Evolutionary conservation across 2,888 invertebrate genomes (phyloP).

Genomic region (Conistra vaccinii): DNA sequence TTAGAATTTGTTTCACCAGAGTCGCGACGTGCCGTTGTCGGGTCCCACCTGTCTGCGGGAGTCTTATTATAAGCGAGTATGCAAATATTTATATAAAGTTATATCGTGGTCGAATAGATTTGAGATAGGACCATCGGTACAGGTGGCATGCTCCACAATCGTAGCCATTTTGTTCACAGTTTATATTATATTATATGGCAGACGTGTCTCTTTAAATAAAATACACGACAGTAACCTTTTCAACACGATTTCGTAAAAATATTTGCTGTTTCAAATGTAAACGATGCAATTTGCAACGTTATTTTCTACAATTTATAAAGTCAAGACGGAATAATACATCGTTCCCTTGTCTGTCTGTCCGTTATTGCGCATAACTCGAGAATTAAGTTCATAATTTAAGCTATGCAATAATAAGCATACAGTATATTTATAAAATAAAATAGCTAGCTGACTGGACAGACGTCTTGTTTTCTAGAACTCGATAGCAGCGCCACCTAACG

Average conservation of each 20-base stretch:
- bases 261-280: constrained; percentile 5
- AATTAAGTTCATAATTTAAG: neutral
- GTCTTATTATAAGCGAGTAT: neutral
- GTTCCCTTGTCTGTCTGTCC: too few relatives aligned
- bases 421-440: neutral
- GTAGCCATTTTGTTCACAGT: constrained; percentile 9
- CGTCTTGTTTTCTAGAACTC: too few relatives aligned
- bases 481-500: too few relatives aligned
- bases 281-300: neutral
- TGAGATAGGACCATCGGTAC: neutral
- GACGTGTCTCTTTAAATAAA: neutral
- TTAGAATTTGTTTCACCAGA: too few relatives aligned
- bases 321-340: neutral
- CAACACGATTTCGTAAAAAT: constrained; percentile 19
- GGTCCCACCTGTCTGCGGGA: too few relatives aligned
- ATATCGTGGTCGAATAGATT: constrained; percentile 1
- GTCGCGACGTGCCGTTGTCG: too few relatives aligned
- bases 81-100: neutral
- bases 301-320: constrained; percentile 3
- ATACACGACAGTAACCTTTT: constrained; percentile 2
- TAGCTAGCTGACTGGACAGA: too few relatives aligned
- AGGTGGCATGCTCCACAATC: constrained; percentile 9
- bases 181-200: too few relatives aligned
- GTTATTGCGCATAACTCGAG: neutral
- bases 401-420: neutral